A percentile compares a stretch with the other conserved stretches of the same genome.
Evolutionary conservation across 2,888 invertebrate species (phyloP).

Genomic region (Tinea semifulvella): DNA sequence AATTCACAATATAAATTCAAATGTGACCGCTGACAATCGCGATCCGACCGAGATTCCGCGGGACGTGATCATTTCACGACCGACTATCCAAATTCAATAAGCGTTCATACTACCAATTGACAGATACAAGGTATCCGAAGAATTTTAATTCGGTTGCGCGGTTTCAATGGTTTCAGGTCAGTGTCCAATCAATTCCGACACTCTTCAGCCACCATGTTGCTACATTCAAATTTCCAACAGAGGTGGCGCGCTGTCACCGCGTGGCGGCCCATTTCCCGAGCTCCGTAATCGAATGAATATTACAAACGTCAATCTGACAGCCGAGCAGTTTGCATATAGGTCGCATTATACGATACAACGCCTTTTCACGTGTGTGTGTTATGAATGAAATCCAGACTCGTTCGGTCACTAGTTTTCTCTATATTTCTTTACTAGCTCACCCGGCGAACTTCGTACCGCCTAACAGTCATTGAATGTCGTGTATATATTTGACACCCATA

Average conservation of each 20-base stretch:
- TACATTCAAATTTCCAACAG: constrained; percentile 20
- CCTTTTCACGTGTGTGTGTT: constrained; percentile 30
- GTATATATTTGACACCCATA: too few species aligned
- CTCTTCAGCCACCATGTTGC: constrained; percentile 19
- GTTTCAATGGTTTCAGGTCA: constrained; percentile 40
- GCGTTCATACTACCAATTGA: constrained; percentile 1
- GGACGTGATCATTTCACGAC: constrained; percentile 9
- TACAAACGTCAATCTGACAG: constrained; percentile 56
- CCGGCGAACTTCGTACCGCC: too few species aligned
- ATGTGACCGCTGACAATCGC: constrained; percentile 8
- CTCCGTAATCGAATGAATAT: constrained; percentile 61
- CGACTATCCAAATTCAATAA: constrained; percentile 11
- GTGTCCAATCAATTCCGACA: constrained; percentile 26
- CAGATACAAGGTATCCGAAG: constrained; percentile 10
- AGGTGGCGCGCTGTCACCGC: constrained; percentile 52
- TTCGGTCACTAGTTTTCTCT: too few species aligned
- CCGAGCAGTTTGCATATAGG: constrained; percentile 49
- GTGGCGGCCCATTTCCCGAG: constrained; percentile 52
- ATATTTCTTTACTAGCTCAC: too few species aligned
- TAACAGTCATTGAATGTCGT: not conserved
- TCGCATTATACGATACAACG: constrained; percentile 36
- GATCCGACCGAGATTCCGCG: constrained; percentile 3
- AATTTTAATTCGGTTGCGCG: constrained; percentile 2
- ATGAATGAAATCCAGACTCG: too few species aligned
- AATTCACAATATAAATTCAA: constrained; percentile 10